These are phyloP conservation scores for Catocala fraxini DNA, from an alignment of 2,888 invertebrate genomes.

Conservation along the genomic window DNA sequence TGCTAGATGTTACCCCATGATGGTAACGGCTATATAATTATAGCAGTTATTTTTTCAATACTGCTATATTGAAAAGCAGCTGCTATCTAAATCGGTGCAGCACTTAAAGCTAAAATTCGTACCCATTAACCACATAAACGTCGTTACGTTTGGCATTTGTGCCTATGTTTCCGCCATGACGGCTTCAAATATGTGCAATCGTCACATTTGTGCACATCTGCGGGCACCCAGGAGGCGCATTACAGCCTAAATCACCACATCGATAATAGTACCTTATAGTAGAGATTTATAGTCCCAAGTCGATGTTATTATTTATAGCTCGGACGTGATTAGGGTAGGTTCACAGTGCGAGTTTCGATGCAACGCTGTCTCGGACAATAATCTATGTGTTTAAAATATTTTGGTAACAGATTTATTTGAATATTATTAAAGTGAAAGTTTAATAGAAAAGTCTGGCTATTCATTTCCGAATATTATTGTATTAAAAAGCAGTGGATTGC, in stretches of 20 bases:
- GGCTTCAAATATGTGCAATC: not conserved
- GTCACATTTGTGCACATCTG: constrained; percentile 16
- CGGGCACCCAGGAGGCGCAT: constrained; percentile 43
- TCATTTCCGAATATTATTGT: not conserved
- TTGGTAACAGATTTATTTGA: no score
- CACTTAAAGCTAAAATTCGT: not conserved
- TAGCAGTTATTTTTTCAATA: no score
- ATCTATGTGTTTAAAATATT: not conserved
- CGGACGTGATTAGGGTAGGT: constrained; percentile 44
- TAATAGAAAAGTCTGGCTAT: not conserved
- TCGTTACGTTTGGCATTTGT: not conserved
- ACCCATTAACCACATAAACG: not conserved
- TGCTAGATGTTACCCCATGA: no score
- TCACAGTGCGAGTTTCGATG: constrained; percentile 10
- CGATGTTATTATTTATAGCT: constrained; percentile 51
- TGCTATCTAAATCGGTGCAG: no score
- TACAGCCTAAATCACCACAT: constrained; percentile 48
- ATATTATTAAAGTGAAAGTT: not conserved
- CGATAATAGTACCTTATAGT: constrained; percentile 41
- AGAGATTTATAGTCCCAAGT: constrained; percentile 54
- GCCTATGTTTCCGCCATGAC: not conserved
- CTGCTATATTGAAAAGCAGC: no score
- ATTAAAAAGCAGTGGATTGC: no score
- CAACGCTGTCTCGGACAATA: constrained; percentile 17
- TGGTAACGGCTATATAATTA: no score